Evolutionary conservation across 2,888 invertebrate species (phyloP).

Genomic region (Microplitis deprimator): DNA sequence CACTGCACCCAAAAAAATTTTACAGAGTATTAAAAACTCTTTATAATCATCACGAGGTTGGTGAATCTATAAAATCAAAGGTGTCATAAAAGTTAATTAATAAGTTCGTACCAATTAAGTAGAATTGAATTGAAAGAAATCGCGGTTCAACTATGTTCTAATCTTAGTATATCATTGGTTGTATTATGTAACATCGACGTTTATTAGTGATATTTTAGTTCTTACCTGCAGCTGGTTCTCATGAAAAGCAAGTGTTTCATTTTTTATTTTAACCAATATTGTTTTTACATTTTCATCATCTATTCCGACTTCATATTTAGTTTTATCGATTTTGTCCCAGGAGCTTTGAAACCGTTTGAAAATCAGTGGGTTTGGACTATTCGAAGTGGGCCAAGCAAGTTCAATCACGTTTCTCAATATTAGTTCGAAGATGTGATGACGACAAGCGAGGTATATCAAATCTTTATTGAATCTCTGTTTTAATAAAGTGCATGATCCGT

Average conservation of each 20-base stretch:
- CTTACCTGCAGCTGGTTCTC: too few species aligned
- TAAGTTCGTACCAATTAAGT: not conserved
- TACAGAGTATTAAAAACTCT: not conserved
- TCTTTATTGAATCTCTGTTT: slow-evolving; percentile 10
- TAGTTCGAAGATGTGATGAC: slow-evolving; percentile 24
- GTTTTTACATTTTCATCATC: slow-evolving; percentile 9
- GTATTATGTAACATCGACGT: too few species aligned
- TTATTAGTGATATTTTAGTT: too few species aligned
- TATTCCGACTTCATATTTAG: slow-evolving; percentile 15
- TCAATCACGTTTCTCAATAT: slow-evolving; percentile 3
- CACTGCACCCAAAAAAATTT: not conserved
- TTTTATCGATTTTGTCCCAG: slow-evolving; percentile 12
- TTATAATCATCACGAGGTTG: not conserved
- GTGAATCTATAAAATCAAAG: not conserved
- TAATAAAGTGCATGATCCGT: too few species aligned
- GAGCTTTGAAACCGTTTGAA: slow-evolving; percentile 16
- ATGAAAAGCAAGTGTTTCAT: too few species aligned
- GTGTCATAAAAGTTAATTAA: not conserved
- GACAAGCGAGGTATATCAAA: slow-evolving; percentile 10
- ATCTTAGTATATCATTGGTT: too few species aligned
- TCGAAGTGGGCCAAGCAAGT: not conserved
- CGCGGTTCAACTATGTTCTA: not conserved
- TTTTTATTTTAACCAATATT: too few species aligned
- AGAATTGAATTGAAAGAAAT: not conserved
- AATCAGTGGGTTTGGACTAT: slow-evolving; percentile 6